Base-by-base conservation (phyloP, 2,888 invertebrate species). In the Rhamnusium bicolor region DNA sequence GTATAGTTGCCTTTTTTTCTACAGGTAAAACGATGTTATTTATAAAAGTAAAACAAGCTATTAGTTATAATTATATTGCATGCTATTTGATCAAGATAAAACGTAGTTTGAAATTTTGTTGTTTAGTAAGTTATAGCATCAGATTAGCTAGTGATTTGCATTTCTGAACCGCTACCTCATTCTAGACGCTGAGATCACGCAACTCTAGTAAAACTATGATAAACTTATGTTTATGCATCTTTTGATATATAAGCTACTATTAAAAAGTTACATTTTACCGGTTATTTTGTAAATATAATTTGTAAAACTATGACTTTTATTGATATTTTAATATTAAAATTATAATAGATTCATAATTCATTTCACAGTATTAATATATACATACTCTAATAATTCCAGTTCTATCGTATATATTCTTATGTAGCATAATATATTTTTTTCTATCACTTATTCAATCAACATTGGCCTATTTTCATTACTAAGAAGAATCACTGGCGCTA, bases 51-150 rank as follows among this genome's bases (percentile, higher is more conserved):
- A 85, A 87, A 87, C 86, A 86, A 86, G 85, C 85, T 85, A 87
- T 86, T 86, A 87, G 86, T 85, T 87, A 86, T 86, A 87, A 87
- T 87, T 86, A 86, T 85, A 84, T 87, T 83, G 86, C 87, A 86
- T 86, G 87, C 82, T 73, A 77, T 79, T 79, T 75, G 79, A 85
- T 86, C 85, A 80, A 82, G 87, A 87, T 87, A 86, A 80, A 76
- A 72, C 69, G 77, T 73, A 81, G 83, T 84, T 86, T 84, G 85
- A 86, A 87, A 86, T 86, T 86, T 86, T 84, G 86, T 85, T 85
- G 84, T 84, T 85, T 83, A 81, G 85, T 86, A 87, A 87, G 85
- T 87, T 86, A 86, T 86, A 82, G 85, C 84, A 86, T 86, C 86
- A 85, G 87, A 87, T 87, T 87, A 86, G 74, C 73, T 76, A 69